A percentile compares a stretch with the other conserved stretches of the same genome.
phyloP scores from a whole-genome alignment of 2,888 invertebrate genomes.

The Chrysopilus asiliformis region DNA sequence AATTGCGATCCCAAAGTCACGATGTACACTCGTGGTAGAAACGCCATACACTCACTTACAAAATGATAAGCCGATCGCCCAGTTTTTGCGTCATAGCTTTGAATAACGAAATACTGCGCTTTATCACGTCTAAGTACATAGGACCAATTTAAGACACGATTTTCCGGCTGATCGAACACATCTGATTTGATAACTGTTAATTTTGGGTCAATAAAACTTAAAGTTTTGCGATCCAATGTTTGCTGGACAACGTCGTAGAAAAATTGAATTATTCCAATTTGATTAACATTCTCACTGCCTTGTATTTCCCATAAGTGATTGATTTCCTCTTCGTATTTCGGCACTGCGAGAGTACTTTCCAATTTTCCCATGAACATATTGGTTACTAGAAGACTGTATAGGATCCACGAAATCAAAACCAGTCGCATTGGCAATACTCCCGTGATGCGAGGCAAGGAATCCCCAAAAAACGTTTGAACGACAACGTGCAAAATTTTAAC shows the following conservation, averaged over 20 bases:
- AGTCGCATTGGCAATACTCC: constrained; percentile 22
- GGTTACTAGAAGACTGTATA: constrained; percentile 27
- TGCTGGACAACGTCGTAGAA: not conserved
- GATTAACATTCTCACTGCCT: constrained; percentile 11
- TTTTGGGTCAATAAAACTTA: not conserved
- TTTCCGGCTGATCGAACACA: not conserved
- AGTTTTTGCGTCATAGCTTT: constrained; percentile 21
- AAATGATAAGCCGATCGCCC: constrained; percentile 26
- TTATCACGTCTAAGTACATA: constrained; percentile 23
- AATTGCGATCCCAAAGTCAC: constrained; percentile 24
- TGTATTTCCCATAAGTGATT: constrained; percentile 20
- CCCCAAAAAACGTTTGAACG: constrained; percentile 24
- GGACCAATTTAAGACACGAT: constrained; percentile 11
- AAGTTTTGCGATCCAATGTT: not conserved
- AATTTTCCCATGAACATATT: constrained; percentile 28
- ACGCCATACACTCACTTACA: constrained; percentile 25
- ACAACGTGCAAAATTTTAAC: constrained; percentile 20
- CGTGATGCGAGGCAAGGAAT: constrained; percentile 21
- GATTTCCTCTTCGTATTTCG: constrained; percentile 24
- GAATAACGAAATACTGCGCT: constrained; percentile 21
- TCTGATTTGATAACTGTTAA: not conserved
- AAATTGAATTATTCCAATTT: not conserved
- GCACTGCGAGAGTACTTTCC: constrained; percentile 28
- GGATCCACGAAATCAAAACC: constrained; percentile 27
- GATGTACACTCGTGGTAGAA: constrained; percentile 24